These are phyloP conservation scores for Leptatherina wallacei DNA, from an alignment of 2,797 vertebrate species.

Conservation along the genomic window DNA sequence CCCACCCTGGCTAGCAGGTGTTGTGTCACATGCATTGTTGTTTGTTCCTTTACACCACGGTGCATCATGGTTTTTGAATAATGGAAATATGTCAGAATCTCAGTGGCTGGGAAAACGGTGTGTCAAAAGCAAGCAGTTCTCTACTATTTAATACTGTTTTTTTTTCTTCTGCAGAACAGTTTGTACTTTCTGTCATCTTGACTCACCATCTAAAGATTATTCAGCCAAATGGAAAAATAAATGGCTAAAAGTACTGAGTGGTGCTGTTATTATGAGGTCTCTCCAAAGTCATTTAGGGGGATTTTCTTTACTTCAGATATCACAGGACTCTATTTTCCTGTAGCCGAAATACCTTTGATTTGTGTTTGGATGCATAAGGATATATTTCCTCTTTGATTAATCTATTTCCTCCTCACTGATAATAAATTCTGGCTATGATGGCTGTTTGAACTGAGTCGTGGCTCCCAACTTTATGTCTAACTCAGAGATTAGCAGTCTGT, in stretches of 20 bases:
- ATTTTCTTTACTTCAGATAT: conserved; percentile 19
- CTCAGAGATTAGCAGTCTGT: not conserved
- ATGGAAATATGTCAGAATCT: conserved; percentile 51
- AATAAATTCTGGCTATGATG: not conserved
- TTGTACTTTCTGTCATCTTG: not conserved
- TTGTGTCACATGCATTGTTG: not conserved
- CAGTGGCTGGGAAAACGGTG: conserved; percentile 32
- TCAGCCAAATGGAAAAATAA: not conserved
- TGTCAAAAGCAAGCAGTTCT: conserved; percentile 22
- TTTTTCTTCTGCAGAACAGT: conserved; percentile 16
- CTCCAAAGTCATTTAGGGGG: conserved; percentile 1
- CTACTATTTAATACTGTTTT: conserved; percentile 23
- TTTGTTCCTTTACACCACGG: conserved; percentile 27
- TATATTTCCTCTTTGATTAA: not conserved
- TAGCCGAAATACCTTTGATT: conserved; percentile 14
- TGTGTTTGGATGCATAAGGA: not conserved
- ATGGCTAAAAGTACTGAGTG: not conserved
- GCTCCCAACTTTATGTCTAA: not conserved
- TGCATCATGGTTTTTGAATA: conserved; percentile 16
- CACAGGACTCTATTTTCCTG: not conserved
- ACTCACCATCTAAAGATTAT: not conserved
- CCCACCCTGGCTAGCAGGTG: conserved; percentile 28
- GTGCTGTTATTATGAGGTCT: conserved; percentile 1
- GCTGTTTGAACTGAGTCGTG: not conserved
- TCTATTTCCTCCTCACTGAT: not conserved